These are phyloP conservation scores for Perccottus glenii DNA, from an alignment of 2,113 vertebrate genomes.

Conservation along the genomic window DNA sequence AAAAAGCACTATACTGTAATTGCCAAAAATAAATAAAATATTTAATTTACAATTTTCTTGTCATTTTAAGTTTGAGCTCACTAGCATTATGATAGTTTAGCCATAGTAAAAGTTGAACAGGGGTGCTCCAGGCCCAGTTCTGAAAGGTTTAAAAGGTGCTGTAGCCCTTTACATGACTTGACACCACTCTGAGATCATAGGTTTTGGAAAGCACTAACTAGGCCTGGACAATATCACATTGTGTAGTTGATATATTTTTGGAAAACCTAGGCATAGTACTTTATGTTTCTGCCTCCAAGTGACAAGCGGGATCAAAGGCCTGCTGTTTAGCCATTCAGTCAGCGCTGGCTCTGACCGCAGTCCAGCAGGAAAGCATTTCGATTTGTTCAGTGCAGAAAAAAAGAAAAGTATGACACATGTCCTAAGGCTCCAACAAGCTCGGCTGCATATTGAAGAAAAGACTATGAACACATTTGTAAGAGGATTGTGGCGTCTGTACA, in stretches of 20 bases:
- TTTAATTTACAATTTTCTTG: no score
- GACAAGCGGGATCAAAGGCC: conserved; percentile 39
- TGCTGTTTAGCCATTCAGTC: conserved; percentile 45
- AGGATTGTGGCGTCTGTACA: conserved; percentile 50
- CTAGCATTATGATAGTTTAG: neutral
- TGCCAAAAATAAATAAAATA: no score
- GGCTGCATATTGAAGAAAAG: conserved; percentile 12
- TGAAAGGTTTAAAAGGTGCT: conserved; percentile 24
- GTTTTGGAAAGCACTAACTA: conserved; percentile 6
- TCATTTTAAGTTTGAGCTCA: no score
- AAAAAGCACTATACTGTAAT: no score
- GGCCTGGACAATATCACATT: conserved; percentile 25
- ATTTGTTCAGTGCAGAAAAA: conserved; percentile 30
- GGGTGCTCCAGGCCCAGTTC: neutral
- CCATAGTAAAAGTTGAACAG: neutral
- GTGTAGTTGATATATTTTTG: conserved; percentile 18
- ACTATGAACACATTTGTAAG: conserved; percentile 29
- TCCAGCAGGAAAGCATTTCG: conserved; percentile 40
- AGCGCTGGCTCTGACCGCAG: conserved; percentile 27
- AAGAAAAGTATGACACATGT: conserved; percentile 13
- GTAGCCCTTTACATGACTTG: conserved; percentile 4
- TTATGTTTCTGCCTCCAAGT: conserved; percentile 14
- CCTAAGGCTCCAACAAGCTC: conserved; percentile 5
- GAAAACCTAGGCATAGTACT: conserved; percentile 19
- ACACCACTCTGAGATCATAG: conserved; percentile 42